Base-by-base conservation (phyloP, 2,888 invertebrate genomes). In the Caenorhabditis panamensis region DNA sequence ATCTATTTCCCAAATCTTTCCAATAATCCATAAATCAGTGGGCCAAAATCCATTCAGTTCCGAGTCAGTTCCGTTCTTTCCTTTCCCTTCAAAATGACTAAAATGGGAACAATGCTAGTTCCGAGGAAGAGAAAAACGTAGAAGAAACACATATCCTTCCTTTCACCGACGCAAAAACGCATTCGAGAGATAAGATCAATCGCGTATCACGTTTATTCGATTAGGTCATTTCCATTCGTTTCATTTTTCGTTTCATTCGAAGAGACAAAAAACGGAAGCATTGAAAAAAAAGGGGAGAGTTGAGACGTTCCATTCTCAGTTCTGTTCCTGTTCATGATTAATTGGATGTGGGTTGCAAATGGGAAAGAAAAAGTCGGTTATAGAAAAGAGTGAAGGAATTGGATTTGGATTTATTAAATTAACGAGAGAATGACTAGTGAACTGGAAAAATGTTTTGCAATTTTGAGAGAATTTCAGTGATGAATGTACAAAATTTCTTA, bases 161-260 rank as follows among this genome's bases (percentile, higher is more conserved):
- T 51, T 47, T 13, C 41, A 13, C 13, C 16, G n/a, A 11, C 44
- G 61, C 51, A 68, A 37, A 54, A 51, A 51, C 58, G 47, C 36
- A n/a, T 51, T 53, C 36, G 13, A 37, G 13, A 72, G 72, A 72
- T 72, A 63, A 72, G 56, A 72, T 72, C 63, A 63, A 56, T 72
- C 49, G 63, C 56, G 63, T 64, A 72, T 63, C 72, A 72, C 63
- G 49, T 56, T 63, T 72, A 72, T 72, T 72, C 72, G 56, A 72
- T 72, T 72, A 64, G 66, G 66, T 59, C 64, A 64, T 73, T 73
- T 44, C 62, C 44, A 44, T n/a, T 61, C 61, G 16, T 61, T 26
- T 47, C 58, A 28, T 49, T 56, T 44, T 66, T 28, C 54, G n/a
- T 56, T 51, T 26, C 18, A 24, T 67, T 36, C n/a, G 28, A 16